Conservation (phyloP, 2,888 invertebrate genomes). For the Spialia ferax region DNA sequence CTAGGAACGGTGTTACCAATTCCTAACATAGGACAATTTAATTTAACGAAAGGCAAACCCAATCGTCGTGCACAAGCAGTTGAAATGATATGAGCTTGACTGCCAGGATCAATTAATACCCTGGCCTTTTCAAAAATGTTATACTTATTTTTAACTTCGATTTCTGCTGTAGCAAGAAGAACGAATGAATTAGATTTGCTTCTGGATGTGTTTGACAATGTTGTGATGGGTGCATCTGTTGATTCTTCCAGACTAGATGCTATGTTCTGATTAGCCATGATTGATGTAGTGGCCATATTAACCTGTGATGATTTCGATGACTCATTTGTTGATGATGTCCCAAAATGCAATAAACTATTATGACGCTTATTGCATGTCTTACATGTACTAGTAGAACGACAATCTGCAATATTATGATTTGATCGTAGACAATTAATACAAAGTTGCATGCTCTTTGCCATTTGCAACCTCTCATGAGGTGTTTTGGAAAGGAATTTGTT, state of each 20-base stretch:
- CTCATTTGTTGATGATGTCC: slow-evolving; percentile 18
- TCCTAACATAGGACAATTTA: slow-evolving; percentile 12
- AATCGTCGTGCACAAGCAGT: slow-evolving; percentile 8
- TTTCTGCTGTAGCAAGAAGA: slow-evolving; percentile 5
- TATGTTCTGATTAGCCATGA: slow-evolving; percentile 1
- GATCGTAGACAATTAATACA: slow-evolving; percentile 2
- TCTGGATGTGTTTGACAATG: slow-evolving; percentile 1
- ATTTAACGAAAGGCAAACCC: neutral
- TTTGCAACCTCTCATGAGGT: slow-evolving; percentile 1
- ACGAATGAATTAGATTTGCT: slow-evolving; percentile 4
- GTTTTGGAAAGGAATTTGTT: neutral
- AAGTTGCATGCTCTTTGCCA: neutral
- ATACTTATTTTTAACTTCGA: no score
- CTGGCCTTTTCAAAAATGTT: no score
- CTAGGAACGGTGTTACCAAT: slow-evolving; percentile 7
- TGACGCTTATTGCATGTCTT: neutral
- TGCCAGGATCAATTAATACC: no score
- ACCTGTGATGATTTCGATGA: slow-evolving; percentile 37
- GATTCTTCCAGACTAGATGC: slow-evolving; percentile 5
- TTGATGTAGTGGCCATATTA: slow-evolving; percentile 8
- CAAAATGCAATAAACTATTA: slow-evolving; percentile 7
- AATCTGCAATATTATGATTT: slow-evolving; percentile 3
- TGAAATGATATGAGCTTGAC: neutral
- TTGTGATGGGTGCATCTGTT: neutral
- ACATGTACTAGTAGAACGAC: neutral